phyloP scores from a whole-genome alignment of 1,140 invertebrate species.

The Lamellibrachia luymesi region DNA sequence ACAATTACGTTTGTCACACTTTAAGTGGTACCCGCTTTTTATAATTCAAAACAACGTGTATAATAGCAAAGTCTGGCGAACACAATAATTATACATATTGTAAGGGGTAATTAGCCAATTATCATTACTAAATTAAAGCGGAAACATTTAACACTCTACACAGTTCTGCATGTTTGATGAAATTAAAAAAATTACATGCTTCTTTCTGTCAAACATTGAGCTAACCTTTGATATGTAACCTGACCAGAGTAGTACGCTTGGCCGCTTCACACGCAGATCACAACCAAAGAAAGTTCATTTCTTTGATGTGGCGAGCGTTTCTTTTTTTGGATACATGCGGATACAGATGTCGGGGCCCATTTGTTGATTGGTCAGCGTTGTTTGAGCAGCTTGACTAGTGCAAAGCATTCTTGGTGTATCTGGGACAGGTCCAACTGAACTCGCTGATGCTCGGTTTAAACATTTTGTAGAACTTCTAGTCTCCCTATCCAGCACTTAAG shows the following conservation, averaged over 20 bases:
- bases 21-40: neutral
- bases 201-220: neutral
- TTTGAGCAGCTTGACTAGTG: neutral
- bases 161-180: neutral
- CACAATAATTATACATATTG: neutral
- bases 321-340: neutral
- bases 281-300: neutral
- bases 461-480: neutral
- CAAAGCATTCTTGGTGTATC: neutral
- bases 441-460: neutral
- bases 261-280: neutral
- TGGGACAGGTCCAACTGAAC: neutral
- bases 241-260: neutral
- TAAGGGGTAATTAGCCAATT: neutral
- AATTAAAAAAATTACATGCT: neutral
- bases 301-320: neutral
- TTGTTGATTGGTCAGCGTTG: neutral
- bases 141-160: neutral
- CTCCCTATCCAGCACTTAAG: neutral
- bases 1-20: neutral
- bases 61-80: neutral
- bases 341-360: neutral
- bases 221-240: neutral
- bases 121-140: neutral
- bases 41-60: neutral